Conservation (phyloP, 92 coral and sea anemone genomes). For the Isaurus tuberculatus region DNA sequence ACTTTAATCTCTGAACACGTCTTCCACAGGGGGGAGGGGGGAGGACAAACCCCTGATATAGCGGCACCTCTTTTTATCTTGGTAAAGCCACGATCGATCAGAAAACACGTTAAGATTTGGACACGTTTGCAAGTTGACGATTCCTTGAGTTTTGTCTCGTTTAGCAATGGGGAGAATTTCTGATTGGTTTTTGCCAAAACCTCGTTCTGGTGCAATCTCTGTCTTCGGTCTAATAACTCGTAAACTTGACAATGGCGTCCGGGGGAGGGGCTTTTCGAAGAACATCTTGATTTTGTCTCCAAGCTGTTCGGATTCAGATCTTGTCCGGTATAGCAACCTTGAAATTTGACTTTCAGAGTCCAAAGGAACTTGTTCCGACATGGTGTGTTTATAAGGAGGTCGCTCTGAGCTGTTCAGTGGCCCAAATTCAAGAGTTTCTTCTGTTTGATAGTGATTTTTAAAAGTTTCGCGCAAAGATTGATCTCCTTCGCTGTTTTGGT, state of each 20-base stretch:
- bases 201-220: constrained; percentile 8
- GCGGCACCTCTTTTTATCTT: constrained; percentile 70
- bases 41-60: constrained; percentile 70
- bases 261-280: constrained; percentile 65
- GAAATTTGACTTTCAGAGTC: constrained; percentile 2
- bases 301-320: constrained; percentile 47
- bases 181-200: constrained; percentile 37
- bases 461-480: background rate
- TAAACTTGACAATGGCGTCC: constrained; percentile 63
- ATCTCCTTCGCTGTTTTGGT: background rate
- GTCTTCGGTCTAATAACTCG: constrained; percentile 50
- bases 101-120: constrained; percentile 66
- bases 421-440: background rate
- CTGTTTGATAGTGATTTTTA: background rate
- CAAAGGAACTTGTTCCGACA: background rate
- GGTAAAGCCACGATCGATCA: constrained; percentile 83
- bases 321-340: constrained; percentile 2
- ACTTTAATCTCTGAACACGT: constrained; percentile 54
- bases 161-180: constrained; percentile 20
- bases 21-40: constrained; percentile 73
- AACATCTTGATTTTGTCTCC: constrained; percentile 69
- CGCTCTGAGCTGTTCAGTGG: too few relatives aligned
- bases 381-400: background rate
- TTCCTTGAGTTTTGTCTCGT: constrained; percentile 61
- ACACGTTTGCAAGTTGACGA: constrained; percentile 77